Evolutionary conservation across 2,797 vertebrate species (phyloP).

Genomic region (Amniataba percoides): DNA sequence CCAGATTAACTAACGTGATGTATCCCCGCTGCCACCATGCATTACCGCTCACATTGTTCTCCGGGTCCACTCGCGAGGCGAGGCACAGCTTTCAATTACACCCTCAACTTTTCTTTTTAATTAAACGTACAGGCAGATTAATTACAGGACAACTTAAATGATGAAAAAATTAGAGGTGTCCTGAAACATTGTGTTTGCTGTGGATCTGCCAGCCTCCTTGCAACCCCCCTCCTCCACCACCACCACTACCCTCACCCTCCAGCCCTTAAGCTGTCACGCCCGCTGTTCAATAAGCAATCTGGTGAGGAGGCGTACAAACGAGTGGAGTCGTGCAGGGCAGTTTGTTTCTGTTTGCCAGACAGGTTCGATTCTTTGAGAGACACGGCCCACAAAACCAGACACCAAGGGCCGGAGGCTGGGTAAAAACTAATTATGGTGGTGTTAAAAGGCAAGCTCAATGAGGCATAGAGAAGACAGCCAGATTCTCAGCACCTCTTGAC

Average conservation of each 20-base stretch:
- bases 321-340: conserved; percentile 67
- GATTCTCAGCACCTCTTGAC: conserved; percentile 74
- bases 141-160: conserved; percentile 81
- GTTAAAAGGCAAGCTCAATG: conserved; percentile 82
- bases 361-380: conserved; percentile 82
- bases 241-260: too few relatives aligned
- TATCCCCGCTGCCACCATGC: conserved; percentile 79
- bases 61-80: conserved; percentile 62
- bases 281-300: conserved; percentile 84
- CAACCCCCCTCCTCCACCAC: conserved; percentile 35
- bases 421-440: conserved; percentile 85
- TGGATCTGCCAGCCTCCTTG: conserved; percentile 58
- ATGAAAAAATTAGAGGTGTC: conserved; percentile 79
- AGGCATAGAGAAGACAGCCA: conserved; percentile 72
- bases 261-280: conserved; percentile 70
- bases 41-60: conserved; percentile 82
- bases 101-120: conserved; percentile 87
- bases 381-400: conserved; percentile 79
- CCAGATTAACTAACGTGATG: conserved; percentile 84
- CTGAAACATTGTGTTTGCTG: conserved; percentile 69
- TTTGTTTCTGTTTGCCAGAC: conserved; percentile 84
- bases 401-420: conserved; percentile 73
- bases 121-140: conserved; percentile 86
- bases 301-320: conserved; percentile 67
- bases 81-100: conserved; percentile 85